Percentiles rank a stretch among this genome's conserved stretches.
Evolutionary conservation across 2,797 vertebrate genomes (phyloP).

Genomic region (Petrocephalus schoutedeni): DNA sequence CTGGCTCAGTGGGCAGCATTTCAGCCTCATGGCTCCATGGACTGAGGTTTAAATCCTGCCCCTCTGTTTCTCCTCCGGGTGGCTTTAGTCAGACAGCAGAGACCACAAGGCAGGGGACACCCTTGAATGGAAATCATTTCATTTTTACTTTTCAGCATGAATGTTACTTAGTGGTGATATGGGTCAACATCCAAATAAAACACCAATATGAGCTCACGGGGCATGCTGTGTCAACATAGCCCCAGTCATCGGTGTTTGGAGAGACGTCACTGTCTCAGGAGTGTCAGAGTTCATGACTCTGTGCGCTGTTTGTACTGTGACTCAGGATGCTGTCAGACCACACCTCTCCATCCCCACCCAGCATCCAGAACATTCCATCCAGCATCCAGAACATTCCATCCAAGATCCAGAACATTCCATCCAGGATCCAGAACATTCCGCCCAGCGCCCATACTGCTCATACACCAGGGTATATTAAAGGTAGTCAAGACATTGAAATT

Average conservation of each 20-base stretch:
- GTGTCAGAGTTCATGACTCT: background rate
- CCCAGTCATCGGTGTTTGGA: background rate
- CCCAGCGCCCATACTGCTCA: background rate
- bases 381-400: no score
- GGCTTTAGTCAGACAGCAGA: background rate
- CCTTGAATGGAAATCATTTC: background rate
- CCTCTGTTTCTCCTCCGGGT: background rate
- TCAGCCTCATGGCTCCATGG: background rate
- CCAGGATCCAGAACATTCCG: background rate
- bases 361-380: background rate
- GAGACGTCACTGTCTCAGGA: background rate
- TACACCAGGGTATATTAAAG: background rate
- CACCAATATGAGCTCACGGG: background rate
- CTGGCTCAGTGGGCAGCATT: background rate
- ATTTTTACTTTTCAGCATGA: background rate
- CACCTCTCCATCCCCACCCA: background rate
- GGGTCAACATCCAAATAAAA: background rate
- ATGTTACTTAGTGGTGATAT: background rate
- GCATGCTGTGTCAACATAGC: background rate
- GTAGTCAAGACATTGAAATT: background rate
- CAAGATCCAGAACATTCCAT: background rate
- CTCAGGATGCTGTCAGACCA: background rate
- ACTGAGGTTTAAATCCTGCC: background rate
- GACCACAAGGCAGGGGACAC: background rate
- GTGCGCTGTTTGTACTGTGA: background rate